Evolutionary conservation across 2,113 vertebrate species (phyloP), one percentile per base, ranked within the genome.

Genomic region (Burhinus bistriatus): DNA sequence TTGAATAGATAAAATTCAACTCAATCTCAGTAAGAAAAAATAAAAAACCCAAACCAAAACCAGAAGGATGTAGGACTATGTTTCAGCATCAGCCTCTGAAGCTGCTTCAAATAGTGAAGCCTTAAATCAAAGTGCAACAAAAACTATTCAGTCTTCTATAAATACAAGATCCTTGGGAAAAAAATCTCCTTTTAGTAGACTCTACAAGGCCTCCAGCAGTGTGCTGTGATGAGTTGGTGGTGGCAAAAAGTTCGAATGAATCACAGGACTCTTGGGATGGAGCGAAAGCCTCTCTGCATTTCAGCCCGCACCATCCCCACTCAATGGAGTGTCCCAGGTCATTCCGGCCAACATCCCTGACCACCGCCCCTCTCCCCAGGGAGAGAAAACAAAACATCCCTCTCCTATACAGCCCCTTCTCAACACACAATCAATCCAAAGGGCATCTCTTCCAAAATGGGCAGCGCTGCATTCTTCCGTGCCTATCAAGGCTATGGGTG

Each of bases 371-470:
- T 26, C 66, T 87, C 6, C 38, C 27, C 40, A 52, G 19, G 2
- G 11, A 36, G 32, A 64, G 34, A 57, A 62, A 85, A 36, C 10
- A 57, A 66, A 86, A 18, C 54, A 52, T 9, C 25, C 13, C 36
- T 44, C 15, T 47, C 26, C 66, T 9, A 12, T 2, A 40, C 25
- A 86, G 71, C 52, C 40, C 44, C 49, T 42, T 6, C 18, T 17
- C 68, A 83, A 8, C 15, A 58, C 8, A 9, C 18, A 5, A 10
- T 1, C 5, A 75, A 42, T 21, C 32, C 51, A 54, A 62, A 64
- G 9, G 65, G 19, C 2, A 16, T 17, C 61, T 59, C 20, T 29
- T 15, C 58, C 1, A 1, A 30, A 55, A 13, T 0, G 9, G 45
- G 36, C 58, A 84, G 64, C 34, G 47, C 40, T 71, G 61, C 38